A percentile compares a stretch with the other conserved stretches of the same genome.
These are phyloP conservation scores for Germaria angustata DNA, from an alignment of 2,888 invertebrate genomes.

Conservation along the genomic window DNA sequence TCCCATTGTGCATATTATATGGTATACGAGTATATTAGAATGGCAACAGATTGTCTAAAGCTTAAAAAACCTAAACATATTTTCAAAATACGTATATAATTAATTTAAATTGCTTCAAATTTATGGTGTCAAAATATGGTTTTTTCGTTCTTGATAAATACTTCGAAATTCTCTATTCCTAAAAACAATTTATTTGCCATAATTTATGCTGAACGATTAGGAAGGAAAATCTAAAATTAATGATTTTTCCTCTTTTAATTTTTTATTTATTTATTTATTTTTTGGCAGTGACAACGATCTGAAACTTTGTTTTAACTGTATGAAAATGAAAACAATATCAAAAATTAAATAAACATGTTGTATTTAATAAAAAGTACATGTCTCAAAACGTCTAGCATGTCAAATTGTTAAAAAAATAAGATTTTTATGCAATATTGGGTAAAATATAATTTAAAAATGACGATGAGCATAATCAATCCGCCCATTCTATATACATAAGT, in stretches of 20 bases:
- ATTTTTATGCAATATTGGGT: background rate
- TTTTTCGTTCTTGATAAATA: background rate
- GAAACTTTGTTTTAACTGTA: slow-evolving; percentile 23
- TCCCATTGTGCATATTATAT: slow-evolving; percentile 9
- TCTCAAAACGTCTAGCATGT: background rate
- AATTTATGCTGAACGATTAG: slow-evolving; percentile 36
- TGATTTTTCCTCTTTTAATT: background rate
- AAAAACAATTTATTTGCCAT: slow-evolving; percentile 53
- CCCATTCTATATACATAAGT: background rate
- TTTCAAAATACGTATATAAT: background rate
- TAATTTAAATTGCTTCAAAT: slow-evolving; percentile 1
- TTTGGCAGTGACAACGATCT: slow-evolving; percentile 20
- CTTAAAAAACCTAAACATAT: background rate
- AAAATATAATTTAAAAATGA: too few species aligned
- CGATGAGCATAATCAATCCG: too few species aligned
- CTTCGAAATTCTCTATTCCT: background rate
- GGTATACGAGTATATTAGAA: background rate
- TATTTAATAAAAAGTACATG: background rate
- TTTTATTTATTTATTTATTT: too few species aligned
- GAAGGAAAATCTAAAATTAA: background rate
- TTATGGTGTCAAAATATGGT: background rate
- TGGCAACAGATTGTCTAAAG: slow-evolving; percentile 43
- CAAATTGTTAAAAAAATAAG: background rate
- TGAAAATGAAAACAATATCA: slow-evolving; percentile 9
- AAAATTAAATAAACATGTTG: slow-evolving; percentile 20